These are phyloP conservation scores for Vulpes vulpes DNA, from an alignment of 2,113 vertebrate genomes.

Conservation along the genomic window DNA sequence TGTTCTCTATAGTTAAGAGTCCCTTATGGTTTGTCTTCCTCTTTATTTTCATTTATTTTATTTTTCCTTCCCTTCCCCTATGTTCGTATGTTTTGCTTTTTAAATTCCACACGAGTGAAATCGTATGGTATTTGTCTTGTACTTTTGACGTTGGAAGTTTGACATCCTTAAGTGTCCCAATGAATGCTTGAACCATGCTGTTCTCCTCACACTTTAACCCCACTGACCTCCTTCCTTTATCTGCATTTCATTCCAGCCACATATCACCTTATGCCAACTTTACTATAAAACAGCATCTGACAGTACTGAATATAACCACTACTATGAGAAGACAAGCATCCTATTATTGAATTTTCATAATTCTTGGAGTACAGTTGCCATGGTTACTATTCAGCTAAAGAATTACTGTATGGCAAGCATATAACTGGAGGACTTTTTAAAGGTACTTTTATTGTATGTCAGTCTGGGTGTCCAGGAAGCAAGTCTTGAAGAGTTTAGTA, in stretches of 20 bases:
- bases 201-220: not conserved
- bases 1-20: not conserved
- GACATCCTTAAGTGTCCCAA: not conserved
- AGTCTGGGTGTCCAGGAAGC: not conserved
- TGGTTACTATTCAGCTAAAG: not conserved
- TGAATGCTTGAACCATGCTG: not conserved
- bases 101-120: not conserved
- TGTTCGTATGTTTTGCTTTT: not conserved
- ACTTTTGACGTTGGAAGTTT: not conserved
- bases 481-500: not conserved
- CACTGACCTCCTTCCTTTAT: not conserved
- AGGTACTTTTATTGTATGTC: not conserved
- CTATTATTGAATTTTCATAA: not conserved
- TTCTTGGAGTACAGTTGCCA: not conserved
- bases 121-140: not conserved
- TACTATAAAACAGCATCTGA: not conserved
- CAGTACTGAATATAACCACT: not conserved
- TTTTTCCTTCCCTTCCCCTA: not conserved
- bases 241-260: not conserved
- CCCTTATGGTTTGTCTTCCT: not conserved
- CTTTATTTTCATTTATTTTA: not conserved
- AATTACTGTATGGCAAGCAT: not conserved
- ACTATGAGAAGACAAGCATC: not conserved
- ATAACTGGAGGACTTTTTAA: not conserved
- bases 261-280: not conserved